Evolutionary conservation across 1,140 invertebrate species (phyloP).

Genomic region (Caenorhabditis briggsae): DNA sequence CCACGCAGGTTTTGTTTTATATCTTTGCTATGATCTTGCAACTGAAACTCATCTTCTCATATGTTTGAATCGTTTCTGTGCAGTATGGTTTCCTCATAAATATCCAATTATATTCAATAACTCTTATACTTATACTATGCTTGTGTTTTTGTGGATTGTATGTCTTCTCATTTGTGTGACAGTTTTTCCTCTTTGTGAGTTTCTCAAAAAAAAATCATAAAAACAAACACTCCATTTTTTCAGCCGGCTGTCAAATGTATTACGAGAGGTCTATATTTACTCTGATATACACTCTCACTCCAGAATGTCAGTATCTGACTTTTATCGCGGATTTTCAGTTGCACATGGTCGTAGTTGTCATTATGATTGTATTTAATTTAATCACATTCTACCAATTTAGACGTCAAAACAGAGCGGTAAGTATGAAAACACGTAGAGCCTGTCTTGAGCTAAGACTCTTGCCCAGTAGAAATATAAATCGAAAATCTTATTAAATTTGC

Average conservation of each 20-base stretch:
- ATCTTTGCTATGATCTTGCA: constrained; percentile 12
- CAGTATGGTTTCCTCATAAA: constrained; percentile 25
- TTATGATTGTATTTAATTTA: constrained; percentile 19
- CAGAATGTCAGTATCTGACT: background rate
- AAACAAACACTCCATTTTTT: too few relatives aligned
- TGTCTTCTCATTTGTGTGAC: background rate
- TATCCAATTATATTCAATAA: background rate
- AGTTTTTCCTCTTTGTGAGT: constrained; percentile 4
- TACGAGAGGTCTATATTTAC: background rate
- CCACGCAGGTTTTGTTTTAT: background rate
- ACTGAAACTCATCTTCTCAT: constrained; percentile 28
- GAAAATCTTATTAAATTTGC: too few relatives aligned
- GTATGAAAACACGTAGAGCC: background rate
- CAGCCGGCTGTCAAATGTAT: constrained; percentile 21
- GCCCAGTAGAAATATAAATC: too few relatives aligned
- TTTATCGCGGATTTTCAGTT: background rate
- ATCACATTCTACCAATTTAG: constrained; percentile 21
- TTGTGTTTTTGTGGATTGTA: background rate
- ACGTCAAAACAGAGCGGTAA: constrained; percentile 11
- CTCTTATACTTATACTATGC: background rate
- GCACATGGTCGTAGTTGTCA: background rate
- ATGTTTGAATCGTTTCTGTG: constrained; percentile 24
- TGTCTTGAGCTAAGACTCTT: too few relatives aligned
- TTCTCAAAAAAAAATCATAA: too few relatives aligned
- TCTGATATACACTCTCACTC: background rate